Conservation (phyloP, 92 coral and sea anemone genomes). For the Zoanthus sociatus region DNA sequence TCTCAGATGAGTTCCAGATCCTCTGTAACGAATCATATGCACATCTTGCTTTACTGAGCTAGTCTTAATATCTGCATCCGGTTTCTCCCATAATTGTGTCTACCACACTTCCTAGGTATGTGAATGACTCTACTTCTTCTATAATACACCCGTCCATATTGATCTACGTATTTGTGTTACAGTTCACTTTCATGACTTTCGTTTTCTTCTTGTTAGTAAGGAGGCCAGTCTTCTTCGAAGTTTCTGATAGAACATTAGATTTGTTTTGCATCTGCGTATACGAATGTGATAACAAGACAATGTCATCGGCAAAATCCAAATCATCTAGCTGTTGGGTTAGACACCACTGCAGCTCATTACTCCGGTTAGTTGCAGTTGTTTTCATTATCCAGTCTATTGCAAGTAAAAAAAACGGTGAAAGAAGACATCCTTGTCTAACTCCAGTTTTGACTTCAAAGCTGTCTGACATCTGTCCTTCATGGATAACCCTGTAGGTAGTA, state of each 20-base stretch:
- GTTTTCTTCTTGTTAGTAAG: background rate
- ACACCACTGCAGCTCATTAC: background rate
- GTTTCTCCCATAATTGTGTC: too few species aligned
- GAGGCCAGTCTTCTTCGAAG: background rate
- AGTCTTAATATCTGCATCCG: too few species aligned
- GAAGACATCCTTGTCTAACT: constrained; percentile 10
- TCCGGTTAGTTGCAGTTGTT: background rate
- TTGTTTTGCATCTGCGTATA: background rate
- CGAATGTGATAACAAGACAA: constrained; percentile 2
- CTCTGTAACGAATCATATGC: too few species aligned
- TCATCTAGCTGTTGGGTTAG: constrained; percentile 5
- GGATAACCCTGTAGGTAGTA: background rate
- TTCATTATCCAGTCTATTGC: constrained; percentile 9
- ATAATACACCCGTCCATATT: too few species aligned
- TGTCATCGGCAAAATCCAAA: background rate
- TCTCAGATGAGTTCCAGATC: too few species aligned
- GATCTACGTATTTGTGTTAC: background rate
- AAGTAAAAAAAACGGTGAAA: background rate
- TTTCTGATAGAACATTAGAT: background rate
- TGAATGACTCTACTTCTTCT: too few species aligned
- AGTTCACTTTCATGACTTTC: background rate
- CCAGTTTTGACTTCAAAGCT: background rate
- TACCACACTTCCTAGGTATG: too few species aligned
- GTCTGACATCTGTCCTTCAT: constrained; percentile 15
- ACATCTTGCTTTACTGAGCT: too few species aligned